Evolutionary conservation across 1,140 invertebrate species (phyloP).

Genomic region (Protaetia brevitarsis): DNA sequence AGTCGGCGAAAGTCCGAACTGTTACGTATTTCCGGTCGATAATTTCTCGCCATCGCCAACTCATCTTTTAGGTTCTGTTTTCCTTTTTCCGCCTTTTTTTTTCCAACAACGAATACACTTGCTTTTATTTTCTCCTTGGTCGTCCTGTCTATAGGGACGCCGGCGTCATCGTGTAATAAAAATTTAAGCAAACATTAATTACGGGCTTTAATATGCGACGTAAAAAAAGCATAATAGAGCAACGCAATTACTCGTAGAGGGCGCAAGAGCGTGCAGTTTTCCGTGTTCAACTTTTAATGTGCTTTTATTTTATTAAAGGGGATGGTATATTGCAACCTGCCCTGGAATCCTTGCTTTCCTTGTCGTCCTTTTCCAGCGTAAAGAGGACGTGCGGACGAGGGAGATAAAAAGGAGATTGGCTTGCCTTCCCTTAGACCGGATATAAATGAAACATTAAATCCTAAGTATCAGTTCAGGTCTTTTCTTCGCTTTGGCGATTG

Average conservation of each 20-base stretch:
- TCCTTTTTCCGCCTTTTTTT: background rate
- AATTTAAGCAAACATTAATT: background rate
- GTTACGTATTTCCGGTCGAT: conserved; percentile 19
- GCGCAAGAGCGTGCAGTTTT: background rate
- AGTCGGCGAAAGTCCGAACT: background rate
- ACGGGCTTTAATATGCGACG: background rate
- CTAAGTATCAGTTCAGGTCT: background rate
- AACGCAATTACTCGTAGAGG: background rate
- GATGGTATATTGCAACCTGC: background rate
- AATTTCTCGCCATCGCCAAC: too few relatives aligned
- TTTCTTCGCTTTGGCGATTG: background rate
- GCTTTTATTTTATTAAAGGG: background rate
- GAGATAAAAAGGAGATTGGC: background rate
- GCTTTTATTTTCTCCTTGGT: background rate
- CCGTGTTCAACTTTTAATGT: background rate
- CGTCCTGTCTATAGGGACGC: background rate
- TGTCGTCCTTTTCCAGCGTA: background rate
- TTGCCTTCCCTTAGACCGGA: background rate
- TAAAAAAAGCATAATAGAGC: background rate
- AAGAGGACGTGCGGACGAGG: background rate
- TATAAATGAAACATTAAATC: conserved; percentile 19
- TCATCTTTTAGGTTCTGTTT: too few relatives aligned
- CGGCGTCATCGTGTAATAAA: background rate
- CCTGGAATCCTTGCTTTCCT: background rate
- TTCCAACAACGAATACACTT: background rate